Conservation (phyloP, 2,888 invertebrate species). For the Drosophila acutilabella region DNA sequence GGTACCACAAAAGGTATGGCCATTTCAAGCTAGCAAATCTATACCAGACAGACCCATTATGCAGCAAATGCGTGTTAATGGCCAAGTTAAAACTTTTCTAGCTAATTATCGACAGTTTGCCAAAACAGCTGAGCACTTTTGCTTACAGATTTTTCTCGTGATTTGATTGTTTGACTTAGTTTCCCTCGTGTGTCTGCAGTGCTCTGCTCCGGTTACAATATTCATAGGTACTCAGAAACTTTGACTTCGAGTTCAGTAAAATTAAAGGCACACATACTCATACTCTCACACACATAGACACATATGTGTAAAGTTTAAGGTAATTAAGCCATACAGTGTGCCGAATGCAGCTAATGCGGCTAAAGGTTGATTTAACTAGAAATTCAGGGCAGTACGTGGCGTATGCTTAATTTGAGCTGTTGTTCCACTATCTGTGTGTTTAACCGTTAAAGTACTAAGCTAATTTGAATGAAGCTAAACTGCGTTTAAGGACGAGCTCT, state of each 20-base stretch:
- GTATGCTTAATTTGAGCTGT: conserved; percentile 45
- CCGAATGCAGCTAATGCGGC: conserved; percentile 13
- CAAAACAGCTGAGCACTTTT: not conserved
- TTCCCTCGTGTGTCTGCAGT: conserved; percentile 34
- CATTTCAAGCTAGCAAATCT: conserved; percentile 44
- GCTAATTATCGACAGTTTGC: conserved; percentile 78
- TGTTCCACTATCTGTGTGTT: conserved; percentile 16
- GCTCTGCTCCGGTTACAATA: conserved; percentile 37
- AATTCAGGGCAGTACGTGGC: conserved; percentile 24
- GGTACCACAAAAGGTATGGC: conserved; percentile 14
- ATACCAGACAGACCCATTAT: conserved; percentile 71
- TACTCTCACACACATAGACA: not conserved
- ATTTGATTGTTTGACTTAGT: conserved; percentile 36
- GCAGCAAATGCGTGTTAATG: conserved; percentile 72
- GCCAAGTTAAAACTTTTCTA: conserved; percentile 70
- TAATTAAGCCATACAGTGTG: conserved; percentile 43
- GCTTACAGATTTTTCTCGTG: conserved; percentile 2
- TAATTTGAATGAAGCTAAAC: conserved; percentile 14
- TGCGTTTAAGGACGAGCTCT: not conserved
- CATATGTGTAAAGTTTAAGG: conserved; percentile 25
- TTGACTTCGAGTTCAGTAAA: conserved; percentile 39
- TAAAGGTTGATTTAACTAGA: conserved; percentile 17
- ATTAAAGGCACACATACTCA: conserved; percentile 27
- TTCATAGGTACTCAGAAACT: conserved; percentile 53
- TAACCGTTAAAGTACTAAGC: conserved; percentile 27